These are phyloP conservation scores for Spodoptera littoralis DNA, from an alignment of 2,888 invertebrate species.

Conservation along the genomic window DNA sequence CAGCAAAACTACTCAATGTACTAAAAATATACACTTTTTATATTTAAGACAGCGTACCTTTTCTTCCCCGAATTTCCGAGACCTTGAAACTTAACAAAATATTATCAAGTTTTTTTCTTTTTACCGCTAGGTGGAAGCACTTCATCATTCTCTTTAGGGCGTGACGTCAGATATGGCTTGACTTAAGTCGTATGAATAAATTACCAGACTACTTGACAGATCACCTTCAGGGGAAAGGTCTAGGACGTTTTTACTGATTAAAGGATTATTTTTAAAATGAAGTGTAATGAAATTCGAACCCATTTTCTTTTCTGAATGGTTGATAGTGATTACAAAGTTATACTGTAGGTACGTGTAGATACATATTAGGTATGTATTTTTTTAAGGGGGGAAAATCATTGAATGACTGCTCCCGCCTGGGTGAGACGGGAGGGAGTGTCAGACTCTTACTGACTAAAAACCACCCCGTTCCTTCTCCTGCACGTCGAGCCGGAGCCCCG, in stretches of 20 bases:
- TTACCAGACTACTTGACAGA: conserved; percentile 28
- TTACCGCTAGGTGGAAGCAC: conserved; percentile 1
- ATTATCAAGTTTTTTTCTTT: neutral
- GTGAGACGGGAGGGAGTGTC: no score
- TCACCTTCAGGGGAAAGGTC: conserved; percentile 4
- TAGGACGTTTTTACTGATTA: conserved; percentile 12
- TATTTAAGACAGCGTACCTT: neutral
- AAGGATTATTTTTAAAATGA: conserved; percentile 2
- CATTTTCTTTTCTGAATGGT: neutral
- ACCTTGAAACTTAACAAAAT: conserved; percentile 3
- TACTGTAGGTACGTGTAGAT: no score
- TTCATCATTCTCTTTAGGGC: conserved; percentile 30
- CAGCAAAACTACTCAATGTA: no score
- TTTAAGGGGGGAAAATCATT: no score
- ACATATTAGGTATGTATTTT: no score
- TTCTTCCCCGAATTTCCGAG: neutral
- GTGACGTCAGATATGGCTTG: conserved; percentile 25
- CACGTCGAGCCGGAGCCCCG: no score
- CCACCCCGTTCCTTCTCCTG: no score
- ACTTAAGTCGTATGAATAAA: conserved; percentile 40
- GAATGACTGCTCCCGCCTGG: no score
- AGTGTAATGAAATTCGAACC: neutral
- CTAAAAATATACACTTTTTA: no score
- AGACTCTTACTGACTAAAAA: no score
- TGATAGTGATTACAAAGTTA: no score